Percentiles rank a stretch among this genome's conserved stretches.
These are phyloP conservation scores for Poeciliopsis presidionis DNA, from an alignment of 2,797 vertebrate species.

Conservation along the genomic window DNA sequence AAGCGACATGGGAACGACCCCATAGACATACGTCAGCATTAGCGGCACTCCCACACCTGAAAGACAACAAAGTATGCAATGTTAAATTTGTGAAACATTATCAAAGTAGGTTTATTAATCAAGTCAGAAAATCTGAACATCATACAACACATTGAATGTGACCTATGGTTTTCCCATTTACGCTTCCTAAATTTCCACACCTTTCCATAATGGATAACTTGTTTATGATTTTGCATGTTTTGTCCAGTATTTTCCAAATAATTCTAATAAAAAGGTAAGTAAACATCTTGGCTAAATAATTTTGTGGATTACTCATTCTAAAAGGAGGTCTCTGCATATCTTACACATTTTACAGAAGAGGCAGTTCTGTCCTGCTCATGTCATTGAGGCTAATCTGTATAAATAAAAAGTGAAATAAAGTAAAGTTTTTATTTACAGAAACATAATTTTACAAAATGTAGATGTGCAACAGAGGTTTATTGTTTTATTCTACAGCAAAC, in stretches of 20 bases:
- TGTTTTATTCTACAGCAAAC: background rate
- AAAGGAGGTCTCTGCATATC: background rate
- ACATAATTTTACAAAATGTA: background rate
- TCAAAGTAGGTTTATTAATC: background rate
- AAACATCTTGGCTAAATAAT: background rate
- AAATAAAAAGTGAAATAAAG: background rate
- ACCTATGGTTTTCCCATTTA: background rate
- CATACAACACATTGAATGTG: background rate
- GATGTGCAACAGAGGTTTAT: background rate
- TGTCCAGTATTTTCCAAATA: background rate
- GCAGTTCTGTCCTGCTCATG: background rate
- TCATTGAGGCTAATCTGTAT: background rate
- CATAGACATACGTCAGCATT: slow-evolving; percentile 87
- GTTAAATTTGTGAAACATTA: background rate
- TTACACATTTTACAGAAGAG: background rate
- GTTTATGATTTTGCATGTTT: background rate
- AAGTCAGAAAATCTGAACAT: background rate
- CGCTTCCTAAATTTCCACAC: background rate
- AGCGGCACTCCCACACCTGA: slow-evolving; percentile 88
- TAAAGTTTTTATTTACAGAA: background rate
- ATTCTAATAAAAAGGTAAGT: background rate
- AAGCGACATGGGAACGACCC: slow-evolving; percentile 87
- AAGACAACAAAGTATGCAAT: slow-evolving; percentile 23
- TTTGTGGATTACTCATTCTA: background rate
- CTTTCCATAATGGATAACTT: background rate